phyloP scores from a whole-genome alignment of 1,140 invertebrate species.

The Ooceraea biroi region DNA sequence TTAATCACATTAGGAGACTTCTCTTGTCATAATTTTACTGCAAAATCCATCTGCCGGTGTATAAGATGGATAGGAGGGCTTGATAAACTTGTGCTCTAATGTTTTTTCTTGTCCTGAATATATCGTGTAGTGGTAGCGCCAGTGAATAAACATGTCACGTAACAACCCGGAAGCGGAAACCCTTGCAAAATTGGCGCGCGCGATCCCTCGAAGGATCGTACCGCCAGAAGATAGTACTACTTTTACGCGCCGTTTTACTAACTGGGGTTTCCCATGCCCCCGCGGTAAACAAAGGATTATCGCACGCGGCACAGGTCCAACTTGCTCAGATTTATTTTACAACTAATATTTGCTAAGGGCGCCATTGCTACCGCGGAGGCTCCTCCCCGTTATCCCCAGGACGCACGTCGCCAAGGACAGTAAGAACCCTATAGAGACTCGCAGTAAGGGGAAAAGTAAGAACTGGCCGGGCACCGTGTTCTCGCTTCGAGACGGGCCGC shows the following conservation, averaged over 20 bases:
- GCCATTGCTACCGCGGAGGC: constrained; percentile 10
- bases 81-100: constrained; percentile 52
- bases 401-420: constrained; percentile 38
- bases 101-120: constrained; percentile 33
- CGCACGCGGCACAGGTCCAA: constrained; percentile 48
- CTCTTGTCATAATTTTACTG: constrained; percentile 45
- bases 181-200: constrained; percentile 38
- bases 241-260: constrained; percentile 52
- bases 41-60: constrained; percentile 50
- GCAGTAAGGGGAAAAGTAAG: constrained; percentile 68
- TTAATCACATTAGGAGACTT: constrained; percentile 37
- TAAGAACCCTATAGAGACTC: constrained; percentile 63
- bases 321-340: constrained; percentile 58
- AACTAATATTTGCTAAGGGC: constrained; percentile 59
- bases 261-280: constrained; percentile 20
- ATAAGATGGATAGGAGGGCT: constrained; percentile 49
- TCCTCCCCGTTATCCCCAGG: constrained; percentile 29
- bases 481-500: constrained; percentile 67
- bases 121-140: background rate
- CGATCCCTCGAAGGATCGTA: constrained; percentile 42
- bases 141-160: background rate
- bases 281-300: constrained; percentile 61
- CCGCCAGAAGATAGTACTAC: constrained; percentile 37
- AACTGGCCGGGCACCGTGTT: constrained; percentile 54
- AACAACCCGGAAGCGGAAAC: constrained; percentile 27